Base-by-base conservation (phyloP, 1,140 invertebrate species). In the Diploscapter pachys region DNA sequence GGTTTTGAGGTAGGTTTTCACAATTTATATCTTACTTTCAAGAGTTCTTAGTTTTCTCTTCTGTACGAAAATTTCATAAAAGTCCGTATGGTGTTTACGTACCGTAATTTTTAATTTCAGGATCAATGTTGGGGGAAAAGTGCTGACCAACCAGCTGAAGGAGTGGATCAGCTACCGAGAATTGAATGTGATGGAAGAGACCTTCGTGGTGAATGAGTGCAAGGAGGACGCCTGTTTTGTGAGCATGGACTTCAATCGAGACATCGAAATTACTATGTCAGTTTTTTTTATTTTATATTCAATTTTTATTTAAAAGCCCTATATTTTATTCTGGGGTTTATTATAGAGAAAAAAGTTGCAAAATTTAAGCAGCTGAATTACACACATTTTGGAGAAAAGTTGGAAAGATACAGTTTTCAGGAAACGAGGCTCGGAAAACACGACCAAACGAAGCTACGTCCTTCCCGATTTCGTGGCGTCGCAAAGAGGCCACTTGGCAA, bases 221-320 rank as follows among this genome's bases (percentile, higher is more conserved):
- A 99, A 99, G 86, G 97, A 99, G 88, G 96, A 99, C 86, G 90
- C 92, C 0, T 99, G 96, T 85, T 99, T 92, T 88, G 93, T 99
- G 0, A 92, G 94, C 0, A 89, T 90, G 80, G 89, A 98, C 83
- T 95, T 96, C 82, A 91, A 90, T 82, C 87, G 87, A 13, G 94
- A 97, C 76, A 92, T 99, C 91, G 89, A 90, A 59, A 90, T 89
- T 67, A 91, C 93, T 4, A 85, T 90, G 90, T 85, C 64, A 50
- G 67, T 53, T 3, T 5, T 13, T 11, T 48, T 31, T 31, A 31
- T 31, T 31, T 31, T 31, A 31, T 31, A 31, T 31, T 31, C 31
- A 31, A 31, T 31, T 31, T 31, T 31, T 31, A 31, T 31, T 1
- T 31, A 31, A 31, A 31, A 31, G 1, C 31, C 31, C 31, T 31